Evolutionary conservation across 2,113 vertebrate genomes (phyloP).

Genomic region (Hippocampus zosterae): DNA sequence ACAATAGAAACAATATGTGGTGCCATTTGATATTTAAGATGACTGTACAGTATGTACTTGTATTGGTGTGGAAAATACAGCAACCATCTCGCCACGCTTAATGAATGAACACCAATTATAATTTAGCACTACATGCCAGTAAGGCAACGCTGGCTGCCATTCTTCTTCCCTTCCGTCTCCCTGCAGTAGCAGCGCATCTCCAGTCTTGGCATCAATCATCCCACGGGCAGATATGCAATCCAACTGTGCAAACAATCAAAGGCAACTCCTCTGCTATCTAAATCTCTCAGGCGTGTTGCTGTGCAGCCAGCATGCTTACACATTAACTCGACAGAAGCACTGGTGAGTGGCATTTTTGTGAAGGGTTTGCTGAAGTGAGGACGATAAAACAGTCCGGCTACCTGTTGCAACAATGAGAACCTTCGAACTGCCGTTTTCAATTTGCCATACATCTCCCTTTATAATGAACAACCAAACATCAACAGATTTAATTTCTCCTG

Average conservation of each 20-base stretch:
- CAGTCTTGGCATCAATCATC: constrained; percentile 55
- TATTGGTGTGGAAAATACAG: not conserved
- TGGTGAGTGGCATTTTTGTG: constrained; percentile 52
- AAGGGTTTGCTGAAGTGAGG: constrained; percentile 30
- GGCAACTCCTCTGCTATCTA: constrained; percentile 57
- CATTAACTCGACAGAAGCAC: constrained; percentile 54
- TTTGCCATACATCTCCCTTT: too few species aligned
- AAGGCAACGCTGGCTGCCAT: constrained; percentile 35
- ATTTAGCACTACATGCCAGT: constrained; percentile 21
- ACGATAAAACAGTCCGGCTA: constrained; percentile 36
- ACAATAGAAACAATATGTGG: not conserved
- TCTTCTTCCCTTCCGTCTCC: constrained; percentile 9
- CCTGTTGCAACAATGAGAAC: constrained; percentile 19
- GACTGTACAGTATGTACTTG: not conserved
- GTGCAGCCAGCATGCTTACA: constrained; percentile 56
- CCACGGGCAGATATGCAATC: constrained; percentile 58
- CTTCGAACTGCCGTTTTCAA: constrained; percentile 32
- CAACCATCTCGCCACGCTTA: not conserved
- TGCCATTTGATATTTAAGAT: not conserved
- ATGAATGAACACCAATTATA: constrained; percentile 15
- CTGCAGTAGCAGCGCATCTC: constrained; percentile 44
- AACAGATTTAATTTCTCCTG: too few species aligned
- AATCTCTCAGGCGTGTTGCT: constrained; percentile 55
- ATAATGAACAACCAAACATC: too few species aligned
- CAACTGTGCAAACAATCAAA: constrained; percentile 72